These are phyloP conservation scores for Zaprionus ornatus DNA, from an alignment of 1,140 invertebrate species.

Conservation along the genomic window DNA sequence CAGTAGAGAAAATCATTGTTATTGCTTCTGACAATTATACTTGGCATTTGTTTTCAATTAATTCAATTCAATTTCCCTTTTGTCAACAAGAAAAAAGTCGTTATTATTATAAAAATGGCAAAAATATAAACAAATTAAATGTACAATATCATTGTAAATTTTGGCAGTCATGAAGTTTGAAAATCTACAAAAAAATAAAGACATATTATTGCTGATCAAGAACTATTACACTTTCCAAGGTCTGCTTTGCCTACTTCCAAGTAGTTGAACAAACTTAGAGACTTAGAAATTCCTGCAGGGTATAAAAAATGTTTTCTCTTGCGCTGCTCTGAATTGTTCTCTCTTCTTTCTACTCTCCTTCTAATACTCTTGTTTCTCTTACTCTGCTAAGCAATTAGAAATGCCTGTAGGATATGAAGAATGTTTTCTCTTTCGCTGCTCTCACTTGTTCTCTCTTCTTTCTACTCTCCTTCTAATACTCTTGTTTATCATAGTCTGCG, in stretches of 20 bases:
- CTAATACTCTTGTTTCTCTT: not conserved
- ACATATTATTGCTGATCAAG: not conserved
- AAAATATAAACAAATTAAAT: not conserved
- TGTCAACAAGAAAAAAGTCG: too few species aligned
- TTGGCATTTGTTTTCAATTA: not conserved
- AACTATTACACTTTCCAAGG: not conserved
- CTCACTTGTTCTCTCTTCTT: not conserved
- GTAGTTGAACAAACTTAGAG: not conserved
- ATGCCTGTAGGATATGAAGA: not conserved
- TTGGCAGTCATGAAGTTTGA: not conserved
- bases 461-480: not conserved
- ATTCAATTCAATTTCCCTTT: not conserved
- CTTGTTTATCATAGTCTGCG: slow-evolving; percentile 77
- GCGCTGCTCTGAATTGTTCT: not conserved
- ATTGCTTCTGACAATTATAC: not conserved
- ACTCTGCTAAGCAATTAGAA: slow-evolving; percentile 84
- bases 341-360: not conserved
- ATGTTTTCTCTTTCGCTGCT: not conserved
- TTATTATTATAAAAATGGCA: too few species aligned
- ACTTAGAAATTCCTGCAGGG: not conserved
- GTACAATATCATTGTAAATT: not conserved
- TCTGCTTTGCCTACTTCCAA: not conserved
- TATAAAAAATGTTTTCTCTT: not conserved
- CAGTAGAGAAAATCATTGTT: not conserved
- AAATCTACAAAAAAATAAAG: not conserved